Conservation (phyloP, 2,888 invertebrate species). For the Yponomeuta malinellus region DNA sequence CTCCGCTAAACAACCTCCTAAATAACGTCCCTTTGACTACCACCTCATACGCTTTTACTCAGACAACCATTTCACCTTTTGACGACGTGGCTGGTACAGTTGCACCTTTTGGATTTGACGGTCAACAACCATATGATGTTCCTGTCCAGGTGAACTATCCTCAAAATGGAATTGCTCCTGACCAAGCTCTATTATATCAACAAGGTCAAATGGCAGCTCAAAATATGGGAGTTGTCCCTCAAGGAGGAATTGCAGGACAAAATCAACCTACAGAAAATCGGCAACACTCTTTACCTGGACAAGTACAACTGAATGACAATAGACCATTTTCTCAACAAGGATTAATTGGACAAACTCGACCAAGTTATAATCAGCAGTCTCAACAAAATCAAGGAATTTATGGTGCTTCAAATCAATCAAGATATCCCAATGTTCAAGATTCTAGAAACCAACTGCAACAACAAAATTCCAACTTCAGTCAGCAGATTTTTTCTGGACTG, state of each 20-base stretch:
- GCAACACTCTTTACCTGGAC: not conserved
- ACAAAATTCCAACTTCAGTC: not conserved
- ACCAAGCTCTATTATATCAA: not conserved
- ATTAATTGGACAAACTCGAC: not conserved
- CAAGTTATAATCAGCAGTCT: not conserved
- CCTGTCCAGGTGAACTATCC: not conserved
- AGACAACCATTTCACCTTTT: conserved; percentile 40
- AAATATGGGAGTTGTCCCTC: not conserved
- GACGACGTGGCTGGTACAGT: conserved; percentile 3
- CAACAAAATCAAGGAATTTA: conserved; percentile 4
- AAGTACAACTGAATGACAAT: not conserved
- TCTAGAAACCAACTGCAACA: not conserved
- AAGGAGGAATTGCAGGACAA: not conserved
- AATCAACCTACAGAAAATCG: not conserved
- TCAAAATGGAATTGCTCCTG: not conserved
- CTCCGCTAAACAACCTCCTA: conserved; percentile 21
- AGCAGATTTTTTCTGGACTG: not conserved
- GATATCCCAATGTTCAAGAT: not conserved
- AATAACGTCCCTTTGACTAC: conserved; percentile 32
- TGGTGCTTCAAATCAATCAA: not conserved
- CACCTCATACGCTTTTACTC: conserved; percentile 40
- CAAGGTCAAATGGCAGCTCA: not conserved
- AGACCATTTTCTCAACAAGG: not conserved
- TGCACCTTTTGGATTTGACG: not conserved
- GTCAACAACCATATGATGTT: conserved; percentile 3